Evolutionary conservation across 2,113 vertebrate genomes (phyloP).

Genomic region (Neolamprologus caudopunctatus): DNA sequence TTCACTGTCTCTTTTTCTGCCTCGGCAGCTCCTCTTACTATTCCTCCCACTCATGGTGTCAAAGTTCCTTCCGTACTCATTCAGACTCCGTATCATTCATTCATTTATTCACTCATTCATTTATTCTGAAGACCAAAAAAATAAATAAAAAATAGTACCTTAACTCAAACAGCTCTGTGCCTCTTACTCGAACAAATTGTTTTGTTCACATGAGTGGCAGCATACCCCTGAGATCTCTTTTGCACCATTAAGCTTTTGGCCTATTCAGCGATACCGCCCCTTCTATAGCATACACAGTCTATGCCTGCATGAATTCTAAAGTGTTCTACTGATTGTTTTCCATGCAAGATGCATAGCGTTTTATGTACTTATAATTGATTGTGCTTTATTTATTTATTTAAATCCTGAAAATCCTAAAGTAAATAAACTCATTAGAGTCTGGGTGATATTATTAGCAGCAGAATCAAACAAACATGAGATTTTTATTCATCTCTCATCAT

Average conservation of each 20-base stretch:
- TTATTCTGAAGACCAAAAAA: background rate
- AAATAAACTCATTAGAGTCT: background rate
- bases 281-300: constrained; percentile 8
- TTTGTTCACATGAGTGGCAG: constrained; percentile 5
- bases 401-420: background rate
- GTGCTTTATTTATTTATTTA: background rate
- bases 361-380: background rate
- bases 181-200: background rate
- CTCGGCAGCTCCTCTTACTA: background rate
- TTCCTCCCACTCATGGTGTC: constrained; percentile 24
- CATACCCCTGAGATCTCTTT: constrained; percentile 35
- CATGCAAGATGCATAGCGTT: background rate
- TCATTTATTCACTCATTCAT: constrained; percentile 14
- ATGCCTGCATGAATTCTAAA: background rate
- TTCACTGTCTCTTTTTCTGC: constrained; percentile 8
- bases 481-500: background rate
- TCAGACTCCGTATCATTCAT: background rate
- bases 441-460: background rate
- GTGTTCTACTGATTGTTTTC: constrained; percentile 25
- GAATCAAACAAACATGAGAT: background rate
- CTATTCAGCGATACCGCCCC: constrained; percentile 5
- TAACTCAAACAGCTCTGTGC: background rate
- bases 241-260: constrained; percentile 29
- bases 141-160: background rate
- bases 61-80: background rate